These are phyloP conservation scores for Tetraneura akinire DNA, from an alignment of 1,140 invertebrate genomes.

Conservation along the genomic window DNA sequence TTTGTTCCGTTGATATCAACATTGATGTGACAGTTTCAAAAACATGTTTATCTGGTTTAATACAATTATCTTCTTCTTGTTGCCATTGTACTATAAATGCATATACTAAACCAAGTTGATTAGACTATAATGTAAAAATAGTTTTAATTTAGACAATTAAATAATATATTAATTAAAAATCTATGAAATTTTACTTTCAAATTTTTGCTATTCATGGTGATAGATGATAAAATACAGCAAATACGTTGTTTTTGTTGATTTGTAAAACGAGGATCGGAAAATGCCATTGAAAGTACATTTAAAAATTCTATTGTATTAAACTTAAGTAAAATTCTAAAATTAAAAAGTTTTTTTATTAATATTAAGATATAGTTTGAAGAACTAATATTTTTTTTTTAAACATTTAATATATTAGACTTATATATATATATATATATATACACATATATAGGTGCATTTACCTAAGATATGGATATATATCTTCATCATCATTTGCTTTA, in stretches of 20 bases:
- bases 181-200: constrained; percentile 64
- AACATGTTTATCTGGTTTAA: constrained; percentile 22
- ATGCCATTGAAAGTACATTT: constrained; percentile 85
- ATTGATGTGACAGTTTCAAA: constrained; percentile 18
- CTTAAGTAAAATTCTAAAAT: constrained; percentile 70
- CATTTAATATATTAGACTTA: no score
- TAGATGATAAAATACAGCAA: constrained; percentile 77
- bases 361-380: not conserved
- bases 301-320: constrained; percentile 89
- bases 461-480: constrained; percentile 75
- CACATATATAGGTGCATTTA: constrained; percentile 53
- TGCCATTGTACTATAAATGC: constrained; percentile 65
- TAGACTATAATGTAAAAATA: constrained; percentile 58
- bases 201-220: constrained; percentile 68
- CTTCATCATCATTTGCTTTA: constrained; percentile 68
- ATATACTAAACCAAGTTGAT: constrained; percentile 71
- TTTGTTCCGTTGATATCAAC: constrained; percentile 33
- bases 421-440: no score
- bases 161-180: not conserved
- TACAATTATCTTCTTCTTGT: constrained; percentile 30
- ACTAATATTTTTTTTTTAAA: not conserved
- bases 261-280: constrained; percentile 80
- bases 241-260: constrained; percentile 76
- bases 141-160: constrained; percentile 55
- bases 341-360: not conserved